Base-by-base conservation (phyloP, 2,797 vertebrate genomes). In the Pogonophryne albipinna region DNA sequence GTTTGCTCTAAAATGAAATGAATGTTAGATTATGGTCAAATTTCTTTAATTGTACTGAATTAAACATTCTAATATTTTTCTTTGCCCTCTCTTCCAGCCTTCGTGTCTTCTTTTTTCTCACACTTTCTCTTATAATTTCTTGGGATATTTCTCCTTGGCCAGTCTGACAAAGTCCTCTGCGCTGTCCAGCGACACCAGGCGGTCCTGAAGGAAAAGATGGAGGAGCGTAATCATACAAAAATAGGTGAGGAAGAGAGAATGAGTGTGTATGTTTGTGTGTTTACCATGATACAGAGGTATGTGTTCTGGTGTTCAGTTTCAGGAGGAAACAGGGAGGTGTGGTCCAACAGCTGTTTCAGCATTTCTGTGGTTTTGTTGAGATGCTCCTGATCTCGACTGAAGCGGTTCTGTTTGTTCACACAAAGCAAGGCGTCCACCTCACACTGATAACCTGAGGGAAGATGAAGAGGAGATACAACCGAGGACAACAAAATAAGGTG, bases 221-320 rank as follows among this genome's bases (percentile, higher is more conserved):
- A 57, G 10, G 16, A 50, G 27, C 20, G 14, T 10, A 9, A 38
- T 38, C 34, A 38, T 0, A 10, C 3, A 42, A 17, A 0, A 42
- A 23, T 31, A 3, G 11, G 66, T 68, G 13, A 20, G 13, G 42
- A 20, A 27, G 27, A 27, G 27, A 27, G 27, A 27, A 5, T 27
- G 34, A 7, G 34, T 38, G 34, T 66, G 52, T 45, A 14, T 65
- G 50, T 49, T 42, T 20, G 12, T 50, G 27, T 66, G 88, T 87
- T 78, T 93, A 98, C 97, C 97, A 99, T 95, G 52, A 98, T 95
- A 0, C 95, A 95, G 56, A 99, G 94, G 71, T 98, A 98, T 92
- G 93, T 95, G 87, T 94, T 96, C 0, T 93, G 95, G 31, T 96
- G 94, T 60, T 93, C 93, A 79, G 95, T 94, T 46, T 94, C 95